Base-by-base conservation (phyloP, 2,797 vertebrate species). In the Enteromius fasciolatus region DNA sequence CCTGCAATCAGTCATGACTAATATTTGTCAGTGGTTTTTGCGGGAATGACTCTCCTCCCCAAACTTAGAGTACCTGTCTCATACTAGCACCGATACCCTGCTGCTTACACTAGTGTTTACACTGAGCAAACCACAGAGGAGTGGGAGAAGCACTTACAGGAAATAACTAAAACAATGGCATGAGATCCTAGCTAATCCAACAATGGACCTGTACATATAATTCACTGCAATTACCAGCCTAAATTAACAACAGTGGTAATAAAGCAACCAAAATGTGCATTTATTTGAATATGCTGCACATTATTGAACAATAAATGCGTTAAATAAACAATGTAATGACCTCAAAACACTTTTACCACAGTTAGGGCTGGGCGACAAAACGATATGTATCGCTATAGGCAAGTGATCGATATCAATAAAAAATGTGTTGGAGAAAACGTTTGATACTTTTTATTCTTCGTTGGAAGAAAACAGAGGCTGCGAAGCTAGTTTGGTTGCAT, bases 81-180 rank as follows among this genome's bases (percentile, higher is more conserved):
- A 61, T 6, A 25, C 77, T 75, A 46, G 77, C 59, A 80, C 84
- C 14, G 28, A 33, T 39, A 54, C 20, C 70, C 72, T 33, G 69
- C 28, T 61, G 44, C 15, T 72, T 59, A 69, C 36, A 57, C n/a
- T 67, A 76, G 78, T 87, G 78, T 83, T 84, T 86, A 79, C 52
- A 76, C 80, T 57, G 61, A 78, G 73, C 78, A 69, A 50, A 76
- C 18, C 25, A 18, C 39, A 50, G 14, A 67, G 11, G 10, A 33
- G 33, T 57, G 33, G 44, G 64, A 54, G 44, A 20, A 78, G 3
- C 36, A 68, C 17, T 78, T 11, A 14, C 2, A 64, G 12, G 48
- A 85, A 67, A 66, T 39, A 52, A 50, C 50, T 67, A 61, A 74
- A 68, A 44, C 46, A 46, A 52, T 5, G 36, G 54, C 72, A 81